These are phyloP conservation scores for Chionodraco myersi DNA, from an alignment of 2,113 vertebrate species.

Conservation along the genomic window DNA sequence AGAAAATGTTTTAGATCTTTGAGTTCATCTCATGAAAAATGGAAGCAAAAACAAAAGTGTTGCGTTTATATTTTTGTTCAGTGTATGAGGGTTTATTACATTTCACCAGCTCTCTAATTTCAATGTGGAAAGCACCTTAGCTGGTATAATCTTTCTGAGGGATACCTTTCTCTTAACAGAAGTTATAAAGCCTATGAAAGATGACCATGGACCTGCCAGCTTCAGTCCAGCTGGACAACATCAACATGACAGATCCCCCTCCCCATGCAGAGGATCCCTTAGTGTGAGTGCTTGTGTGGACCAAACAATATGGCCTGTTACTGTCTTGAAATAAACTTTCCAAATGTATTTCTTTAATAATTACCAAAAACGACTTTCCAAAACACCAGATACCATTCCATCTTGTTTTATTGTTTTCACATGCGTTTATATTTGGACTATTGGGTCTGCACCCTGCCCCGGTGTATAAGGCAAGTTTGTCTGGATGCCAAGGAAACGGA, in stretches of 20 bases:
- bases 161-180: constrained; percentile 23
- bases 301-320: not conserved
- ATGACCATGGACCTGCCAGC: constrained; percentile 5
- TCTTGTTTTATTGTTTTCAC: not conserved
- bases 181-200: constrained; percentile 29
- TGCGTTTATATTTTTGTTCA: too few species aligned
- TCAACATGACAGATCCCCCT: constrained; percentile 41
- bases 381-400: not conserved
- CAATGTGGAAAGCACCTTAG: not conserved
- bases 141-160: not conserved
- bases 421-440: not conserved
- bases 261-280: constrained; percentile 42
- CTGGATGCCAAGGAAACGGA: constrained; percentile 1
- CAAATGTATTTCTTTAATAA: too few species aligned
- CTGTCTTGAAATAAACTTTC: not conserved
- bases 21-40: too few species aligned
- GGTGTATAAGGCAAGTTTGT: constrained; percentile 5
- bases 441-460: not conserved
- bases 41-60: too few species aligned
- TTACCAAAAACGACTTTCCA: not conserved
- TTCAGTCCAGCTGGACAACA: constrained; percentile 37
- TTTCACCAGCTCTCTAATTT: not conserved
- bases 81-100: not conserved
- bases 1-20: too few species aligned
- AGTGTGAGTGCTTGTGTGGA: constrained; percentile 59